These are phyloP conservation scores for Pangasianodon gigas DNA, from an alignment of 2,113 vertebrate genomes.

Conservation along the genomic window DNA sequence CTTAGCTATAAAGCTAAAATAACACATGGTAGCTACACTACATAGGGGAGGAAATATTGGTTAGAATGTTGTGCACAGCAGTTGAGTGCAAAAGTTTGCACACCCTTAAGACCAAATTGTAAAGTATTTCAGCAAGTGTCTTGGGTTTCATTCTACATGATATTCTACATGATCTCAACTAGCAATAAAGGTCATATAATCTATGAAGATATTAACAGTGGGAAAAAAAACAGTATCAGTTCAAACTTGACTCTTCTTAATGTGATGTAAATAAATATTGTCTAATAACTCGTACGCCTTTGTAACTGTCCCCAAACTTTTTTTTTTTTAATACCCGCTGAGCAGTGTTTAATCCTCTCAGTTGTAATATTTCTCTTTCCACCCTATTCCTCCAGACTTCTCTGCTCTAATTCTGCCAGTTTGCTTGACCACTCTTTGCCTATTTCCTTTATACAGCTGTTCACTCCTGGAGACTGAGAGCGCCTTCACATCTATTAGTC, in stretches of 20 bases:
- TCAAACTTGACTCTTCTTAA: neutral
- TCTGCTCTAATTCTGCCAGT: neutral
- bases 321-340: neutral
- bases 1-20: neutral
- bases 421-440: neutral
- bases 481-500: neutral
- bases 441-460: neutral
- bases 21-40: too few relatives aligned
- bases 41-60: neutral
- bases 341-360: neutral
- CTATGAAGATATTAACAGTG: neutral
- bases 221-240: neutral
- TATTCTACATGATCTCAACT: neutral
- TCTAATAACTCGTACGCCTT: neutral
- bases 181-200: neutral
- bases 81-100: neutral
- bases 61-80: too few relatives aligned
- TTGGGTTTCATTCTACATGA: neutral
- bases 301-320: neutral
- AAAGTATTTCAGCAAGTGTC: neutral
- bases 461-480: neutral
- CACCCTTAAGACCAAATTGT: neutral
- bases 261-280: neutral
- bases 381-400: neutral
- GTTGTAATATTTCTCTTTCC: neutral